These are phyloP conservation scores for Leptinotarsa juncta DNA, from an alignment of 2,888 invertebrate genomes.

Conservation along the genomic window DNA sequence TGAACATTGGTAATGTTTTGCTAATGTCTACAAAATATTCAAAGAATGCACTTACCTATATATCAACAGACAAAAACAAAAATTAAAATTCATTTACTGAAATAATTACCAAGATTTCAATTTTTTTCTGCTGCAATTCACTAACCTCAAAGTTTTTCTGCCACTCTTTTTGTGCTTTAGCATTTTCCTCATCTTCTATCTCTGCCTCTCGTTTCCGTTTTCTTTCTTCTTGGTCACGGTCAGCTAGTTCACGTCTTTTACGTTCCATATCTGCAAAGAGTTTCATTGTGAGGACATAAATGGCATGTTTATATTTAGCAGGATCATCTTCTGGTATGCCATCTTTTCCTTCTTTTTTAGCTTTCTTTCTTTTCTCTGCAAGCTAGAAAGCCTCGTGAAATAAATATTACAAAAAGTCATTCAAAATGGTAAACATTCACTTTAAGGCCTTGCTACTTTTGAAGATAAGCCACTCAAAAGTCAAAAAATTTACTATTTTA, in stretches of 20 bases:
- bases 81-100: not conserved
- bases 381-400: slow-evolving; percentile 71
- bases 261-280: slow-evolving; percentile 95
- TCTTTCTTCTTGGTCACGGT: slow-evolving; percentile 91
- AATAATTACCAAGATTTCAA: not conserved
- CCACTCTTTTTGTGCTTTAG: slow-evolving; percentile 94
- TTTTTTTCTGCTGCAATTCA: not conserved
- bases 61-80: not conserved
- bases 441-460: no score
- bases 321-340: slow-evolving; percentile 91
- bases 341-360: slow-evolving; percentile 90
- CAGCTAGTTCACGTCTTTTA: slow-evolving; percentile 87
- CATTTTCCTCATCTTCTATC: slow-evolving; percentile 91
- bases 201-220: slow-evolving; percentile 94
- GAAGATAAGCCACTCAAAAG: no score
- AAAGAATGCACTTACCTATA: not conserved
- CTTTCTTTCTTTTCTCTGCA: slow-evolving; percentile 92
- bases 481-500: no score
- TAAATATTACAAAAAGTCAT: slow-evolving; percentile 24
- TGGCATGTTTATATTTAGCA: slow-evolving; percentile 87
- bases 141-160: slow-evolving; percentile 96
- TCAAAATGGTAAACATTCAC: not conserved
- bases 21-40: not conserved
- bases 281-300: slow-evolving; percentile 99
- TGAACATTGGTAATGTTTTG: no score